Evolutionary conservation across 2,797 vertebrate species (phyloP), one percentile per base, ranked within the genome.

Genomic region (Podarcis siculus): DNA sequence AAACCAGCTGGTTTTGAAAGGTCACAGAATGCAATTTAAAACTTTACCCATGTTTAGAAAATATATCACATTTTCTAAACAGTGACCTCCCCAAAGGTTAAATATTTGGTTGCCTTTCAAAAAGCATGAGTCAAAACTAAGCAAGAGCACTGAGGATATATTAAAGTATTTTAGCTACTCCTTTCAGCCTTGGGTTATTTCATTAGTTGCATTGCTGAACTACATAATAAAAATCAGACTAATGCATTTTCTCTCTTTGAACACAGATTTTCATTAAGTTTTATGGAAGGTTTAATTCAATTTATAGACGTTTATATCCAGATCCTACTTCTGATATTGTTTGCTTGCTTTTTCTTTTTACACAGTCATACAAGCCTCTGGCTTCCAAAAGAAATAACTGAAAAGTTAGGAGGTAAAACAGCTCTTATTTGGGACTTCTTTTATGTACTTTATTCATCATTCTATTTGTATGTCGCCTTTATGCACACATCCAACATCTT

Each of bases 201-300:
- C 77, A 90, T 90, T 89, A 92, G 87, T 90, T 92, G 86, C 84
- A 72, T 89, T 94, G 88, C 12, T 93, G 79, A 90, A 66, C 80
- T 86, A 86, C 32, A 61, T 90, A 90, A 90, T 92, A 88, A 92
- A 89, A 90, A 92, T 83, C 32, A 86, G 82, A 86, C 82, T 66
- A 87, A 83, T 81, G 37, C 35, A 78, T 93, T 90, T 89, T 89
- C 69, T 66, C 30, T 64, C 84, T 85, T 67, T 69, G 55, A 91
- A 85, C 7, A 8, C 73, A 79, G 37, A 35, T 91, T 91, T 94
- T 92, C 83, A 78, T 90, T 91, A 89, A 87, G 42, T 7, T 82
- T 89, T 86, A 90, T 86, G 37, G 87, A 92, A 84, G 49, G 77
- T 86, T 32, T 91, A 89, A 83, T 89, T 37, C 80, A 85, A 27